These are phyloP conservation scores for Ciconia stormi DNA, from an alignment of 2,113 vertebrate species.

Conservation along the genomic window DNA sequence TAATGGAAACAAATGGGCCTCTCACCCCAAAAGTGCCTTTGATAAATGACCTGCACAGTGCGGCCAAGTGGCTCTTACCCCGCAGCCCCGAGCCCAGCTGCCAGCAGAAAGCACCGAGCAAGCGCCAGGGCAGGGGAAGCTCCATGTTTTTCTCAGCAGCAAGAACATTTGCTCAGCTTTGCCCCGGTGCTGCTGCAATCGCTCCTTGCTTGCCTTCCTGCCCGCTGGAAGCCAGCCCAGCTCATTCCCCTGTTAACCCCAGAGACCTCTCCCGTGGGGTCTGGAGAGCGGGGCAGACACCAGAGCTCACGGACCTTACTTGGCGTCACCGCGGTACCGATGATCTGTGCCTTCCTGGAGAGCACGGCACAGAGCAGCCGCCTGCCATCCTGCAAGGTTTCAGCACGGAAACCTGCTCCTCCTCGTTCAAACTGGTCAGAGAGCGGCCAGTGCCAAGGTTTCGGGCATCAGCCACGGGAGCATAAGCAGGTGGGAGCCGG, in stretches of 20 bases:
- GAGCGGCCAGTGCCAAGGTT: accelerated
- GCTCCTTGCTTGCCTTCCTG: neutral
- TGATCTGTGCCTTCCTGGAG: neutral
- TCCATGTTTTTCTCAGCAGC: neutral
- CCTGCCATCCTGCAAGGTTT: neutral
- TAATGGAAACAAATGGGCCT: neutral
- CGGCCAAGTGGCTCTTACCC: neutral
- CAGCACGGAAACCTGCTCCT: accelerated
- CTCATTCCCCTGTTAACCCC: neutral
- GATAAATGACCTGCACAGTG: neutral
- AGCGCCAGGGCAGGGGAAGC: neutral
- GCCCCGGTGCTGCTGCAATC: neutral
- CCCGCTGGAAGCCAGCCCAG: neutral
- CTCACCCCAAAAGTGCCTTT: neutral
- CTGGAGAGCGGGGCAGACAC: neutral
- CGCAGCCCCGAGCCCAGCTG: neutral
- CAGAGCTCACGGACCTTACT: too few species aligned
- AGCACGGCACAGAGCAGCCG: neutral
- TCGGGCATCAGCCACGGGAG: neutral
- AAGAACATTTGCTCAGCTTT: neutral
- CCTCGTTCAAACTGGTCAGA: neutral
- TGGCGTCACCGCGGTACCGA: accelerated
- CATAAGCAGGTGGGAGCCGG: neutral
- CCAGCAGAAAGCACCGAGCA: neutral
- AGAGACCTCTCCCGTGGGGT: neutral